These are phyloP conservation scores for Oreochromis spilurus DNA, from an alignment of 2,113 vertebrate species.

Conservation along the genomic window DNA sequence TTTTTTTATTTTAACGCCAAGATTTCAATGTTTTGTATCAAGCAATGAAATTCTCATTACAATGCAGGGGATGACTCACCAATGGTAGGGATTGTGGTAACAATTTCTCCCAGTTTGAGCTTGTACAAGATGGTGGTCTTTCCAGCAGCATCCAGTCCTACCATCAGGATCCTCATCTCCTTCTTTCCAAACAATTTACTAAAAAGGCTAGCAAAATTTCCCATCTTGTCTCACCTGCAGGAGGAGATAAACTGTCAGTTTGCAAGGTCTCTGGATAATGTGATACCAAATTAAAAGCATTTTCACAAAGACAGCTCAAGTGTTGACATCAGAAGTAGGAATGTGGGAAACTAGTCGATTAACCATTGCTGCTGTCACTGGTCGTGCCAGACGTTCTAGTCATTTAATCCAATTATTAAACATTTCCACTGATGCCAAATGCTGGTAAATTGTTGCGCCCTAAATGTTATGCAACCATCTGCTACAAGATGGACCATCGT, in stretches of 20 bases:
- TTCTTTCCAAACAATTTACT: slow-evolving; percentile 77
- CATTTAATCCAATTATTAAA: neutral
- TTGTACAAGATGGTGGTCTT: slow-evolving; percentile 86
- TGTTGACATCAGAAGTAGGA: neutral
- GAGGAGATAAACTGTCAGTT: neutral
- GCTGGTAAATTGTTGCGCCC: neutral
- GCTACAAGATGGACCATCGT: neutral
- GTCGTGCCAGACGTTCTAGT: neutral
- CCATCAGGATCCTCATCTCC: slow-evolving; percentile 86
- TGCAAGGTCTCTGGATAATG: neutral
- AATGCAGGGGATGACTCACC: slow-evolving; percentile 51
- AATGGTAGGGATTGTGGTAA: slow-evolving; percentile 83
- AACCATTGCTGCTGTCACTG: neutral
- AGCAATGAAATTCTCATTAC: neutral
- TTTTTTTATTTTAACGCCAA: neutral
- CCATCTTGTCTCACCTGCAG: slow-evolving; percentile 72
- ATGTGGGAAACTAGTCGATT: rapidly evolving
- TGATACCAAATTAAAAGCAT: neutral
- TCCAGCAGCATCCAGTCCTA: slow-evolving; percentile 82
- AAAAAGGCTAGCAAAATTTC: slow-evolving; percentile 70
- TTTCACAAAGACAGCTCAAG: neutral
- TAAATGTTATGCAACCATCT: neutral
- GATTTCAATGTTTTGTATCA: too few relatives aligned
- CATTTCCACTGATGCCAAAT: neutral
- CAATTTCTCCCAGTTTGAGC: slow-evolving; percentile 82